phyloP scores from a whole-genome alignment of 2,113 vertebrate species.

The Apaloderma vittatum region DNA sequence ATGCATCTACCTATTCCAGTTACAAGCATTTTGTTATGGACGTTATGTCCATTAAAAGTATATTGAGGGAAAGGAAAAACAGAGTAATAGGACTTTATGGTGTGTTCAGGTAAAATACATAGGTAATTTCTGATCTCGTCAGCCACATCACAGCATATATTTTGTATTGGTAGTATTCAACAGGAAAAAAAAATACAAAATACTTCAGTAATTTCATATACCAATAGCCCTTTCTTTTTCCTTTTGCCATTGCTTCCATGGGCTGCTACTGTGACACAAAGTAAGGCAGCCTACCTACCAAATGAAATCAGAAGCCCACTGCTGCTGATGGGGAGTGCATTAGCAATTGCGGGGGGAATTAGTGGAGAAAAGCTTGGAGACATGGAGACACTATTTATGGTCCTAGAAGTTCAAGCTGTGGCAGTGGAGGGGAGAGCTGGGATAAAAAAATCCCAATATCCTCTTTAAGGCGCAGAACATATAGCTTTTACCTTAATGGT shows the following conservation, averaged over 20 bases:
- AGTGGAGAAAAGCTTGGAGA: not conserved
- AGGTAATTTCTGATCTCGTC: not conserved
- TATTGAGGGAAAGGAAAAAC: not conserved
- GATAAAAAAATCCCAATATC: not conserved
- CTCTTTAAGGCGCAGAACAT: not conserved
- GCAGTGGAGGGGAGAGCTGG: not conserved
- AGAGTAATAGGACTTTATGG: not conserved
- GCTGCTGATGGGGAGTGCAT: not conserved
- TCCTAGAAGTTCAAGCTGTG: not conserved
- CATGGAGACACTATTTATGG: not conserved
- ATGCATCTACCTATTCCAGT: not conserved
- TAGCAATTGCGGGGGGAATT: not conserved
- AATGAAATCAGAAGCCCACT: not conserved
- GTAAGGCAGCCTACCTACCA: not conserved
- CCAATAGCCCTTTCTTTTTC: not conserved
- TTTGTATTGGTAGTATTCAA: not conserved
- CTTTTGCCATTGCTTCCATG: not conserved
- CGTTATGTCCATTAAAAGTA: not conserved
- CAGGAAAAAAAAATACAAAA: not conserved
- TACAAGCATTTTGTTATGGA: rapidly evolving
- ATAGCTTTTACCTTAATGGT: not conserved
- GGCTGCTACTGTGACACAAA: not conserved
- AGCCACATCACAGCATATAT: rapidly evolving
- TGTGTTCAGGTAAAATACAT: not conserved
- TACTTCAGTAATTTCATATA: not conserved